A percentile compares a stretch with the other conserved stretches of the same genome.
These are phyloP conservation scores for Drosophila kikkawai DNA, from an alignment of 1,140 invertebrate genomes.

Conservation along the genomic window DNA sequence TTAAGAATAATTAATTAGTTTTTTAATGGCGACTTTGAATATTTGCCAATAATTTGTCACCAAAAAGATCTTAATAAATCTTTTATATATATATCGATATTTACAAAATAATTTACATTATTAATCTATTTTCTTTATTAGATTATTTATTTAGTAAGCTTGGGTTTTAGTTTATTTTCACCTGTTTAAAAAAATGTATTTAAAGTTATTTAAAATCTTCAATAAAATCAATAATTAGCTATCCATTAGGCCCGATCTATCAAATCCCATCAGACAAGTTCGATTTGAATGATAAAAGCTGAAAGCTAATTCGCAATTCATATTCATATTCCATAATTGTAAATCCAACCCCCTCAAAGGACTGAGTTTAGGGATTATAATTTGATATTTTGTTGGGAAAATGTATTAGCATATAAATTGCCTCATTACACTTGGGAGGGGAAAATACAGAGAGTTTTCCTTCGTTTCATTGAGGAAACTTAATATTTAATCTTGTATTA, in stretches of 20 bases:
- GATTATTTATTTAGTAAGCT: no score
- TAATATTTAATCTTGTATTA: constrained; percentile 2
- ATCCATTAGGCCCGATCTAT: constrained; percentile 18
- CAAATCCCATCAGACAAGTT: constrained; percentile 59
- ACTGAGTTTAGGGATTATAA: constrained; percentile 58
- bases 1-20: no score
- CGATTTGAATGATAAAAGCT: constrained; percentile 61
- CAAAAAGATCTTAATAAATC: no score
- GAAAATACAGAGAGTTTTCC: not conserved
- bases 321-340: constrained; percentile 67
- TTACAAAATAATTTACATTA: no score
- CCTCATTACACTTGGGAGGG: constrained; percentile 51
- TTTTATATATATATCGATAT: no score
- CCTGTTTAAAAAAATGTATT: no score
- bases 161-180: not conserved
- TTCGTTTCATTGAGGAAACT: not conserved
- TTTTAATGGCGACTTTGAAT: no score
- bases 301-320: constrained; percentile 52
- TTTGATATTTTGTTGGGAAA: constrained; percentile 74
- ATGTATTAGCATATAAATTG: constrained; percentile 80
- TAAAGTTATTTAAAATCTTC: not conserved
- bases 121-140: no score
- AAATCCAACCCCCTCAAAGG: constrained; percentile 52
- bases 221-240: constrained; percentile 2
- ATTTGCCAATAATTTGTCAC: no score